These are phyloP conservation scores for Ophion ventricosus DNA, from an alignment of 2,888 invertebrate species.

Conservation along the genomic window DNA sequence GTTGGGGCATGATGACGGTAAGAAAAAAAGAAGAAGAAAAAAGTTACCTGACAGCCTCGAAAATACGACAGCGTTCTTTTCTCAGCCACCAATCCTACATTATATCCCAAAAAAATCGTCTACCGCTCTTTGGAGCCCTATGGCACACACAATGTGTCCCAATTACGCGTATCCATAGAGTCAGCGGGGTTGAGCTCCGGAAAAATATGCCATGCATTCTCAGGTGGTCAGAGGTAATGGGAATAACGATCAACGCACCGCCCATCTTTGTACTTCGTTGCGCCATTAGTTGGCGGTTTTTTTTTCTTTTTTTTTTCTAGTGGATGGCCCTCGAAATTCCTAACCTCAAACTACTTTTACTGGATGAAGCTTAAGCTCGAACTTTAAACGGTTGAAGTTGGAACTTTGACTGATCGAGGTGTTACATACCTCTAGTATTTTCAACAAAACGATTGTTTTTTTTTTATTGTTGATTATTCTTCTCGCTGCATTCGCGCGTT, in stretches of 20 bases:
- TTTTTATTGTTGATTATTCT: too few species aligned
- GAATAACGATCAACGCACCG: not conserved
- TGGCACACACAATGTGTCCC: conserved; percentile 28
- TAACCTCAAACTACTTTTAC: not conserved
- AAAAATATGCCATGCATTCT: conserved; percentile 33
- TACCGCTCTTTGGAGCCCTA: not conserved
- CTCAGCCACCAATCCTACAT: conserved; percentile 45
- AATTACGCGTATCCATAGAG: conserved; percentile 42
- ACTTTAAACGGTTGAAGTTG: too few species aligned
- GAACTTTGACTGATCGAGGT: too few species aligned
- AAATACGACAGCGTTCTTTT: conserved; percentile 28
- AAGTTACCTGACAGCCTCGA: conserved; percentile 23
- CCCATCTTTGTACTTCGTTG: not conserved
- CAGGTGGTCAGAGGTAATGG: not conserved
- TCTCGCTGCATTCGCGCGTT: too few species aligned
- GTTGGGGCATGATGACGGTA: conserved; percentile 16
- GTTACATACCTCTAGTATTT: too few species aligned
- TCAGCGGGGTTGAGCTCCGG: conserved; percentile 1
- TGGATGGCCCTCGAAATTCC: not conserved
- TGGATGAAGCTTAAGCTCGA: not conserved
- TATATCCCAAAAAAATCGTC: conserved; percentile 33
- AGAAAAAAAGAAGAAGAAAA: not conserved
- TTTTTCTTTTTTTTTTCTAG: not conserved
- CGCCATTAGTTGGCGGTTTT: not conserved
- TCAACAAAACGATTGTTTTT: too few species aligned